phyloP scores from a whole-genome alignment of 1,140 invertebrate genomes.

The Drosophila littoralis region DNA sequence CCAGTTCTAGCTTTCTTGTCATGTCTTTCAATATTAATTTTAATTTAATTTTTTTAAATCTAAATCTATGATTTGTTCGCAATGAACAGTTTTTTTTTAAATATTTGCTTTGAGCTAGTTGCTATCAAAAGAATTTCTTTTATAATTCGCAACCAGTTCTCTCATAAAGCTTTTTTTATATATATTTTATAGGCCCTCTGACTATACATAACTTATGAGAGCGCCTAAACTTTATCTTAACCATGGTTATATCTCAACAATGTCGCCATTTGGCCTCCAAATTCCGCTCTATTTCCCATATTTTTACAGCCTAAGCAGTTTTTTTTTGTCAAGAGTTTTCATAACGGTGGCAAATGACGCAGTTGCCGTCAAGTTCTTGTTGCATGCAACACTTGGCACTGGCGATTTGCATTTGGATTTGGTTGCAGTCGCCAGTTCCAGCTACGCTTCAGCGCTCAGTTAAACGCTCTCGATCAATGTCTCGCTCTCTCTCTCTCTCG shows the following conservation, averaged over 20 bases:
- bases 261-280: too few relatives aligned
- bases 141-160: slow-evolving; percentile 13
- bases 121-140: neutral
- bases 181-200: too few relatives aligned
- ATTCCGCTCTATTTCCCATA: neutral
- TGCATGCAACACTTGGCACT: slow-evolving; percentile 20
- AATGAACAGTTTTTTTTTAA: too few relatives aligned
- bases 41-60: too few relatives aligned
- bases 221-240: too few relatives aligned
- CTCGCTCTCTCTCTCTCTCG: neutral
- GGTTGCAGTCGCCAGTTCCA: slow-evolving; percentile 32
- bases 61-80: too few relatives aligned
- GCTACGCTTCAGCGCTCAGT: slow-evolving; percentile 16
- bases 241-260: too few relatives aligned
- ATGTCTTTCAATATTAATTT: too few relatives aligned
- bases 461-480: slow-evolving; percentile 4
- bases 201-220: too few relatives aligned
- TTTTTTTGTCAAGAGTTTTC: neutral
- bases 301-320: neutral
- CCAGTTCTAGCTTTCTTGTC: too few relatives aligned
- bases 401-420: slow-evolving; percentile 27
- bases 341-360: neutral
- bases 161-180: neutral
- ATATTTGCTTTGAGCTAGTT: too few relatives aligned
- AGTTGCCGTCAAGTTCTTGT: slow-evolving; percentile 10